Conservation (phyloP, 2,113 vertebrate genomes). For the Anguilla japonica region DNA sequence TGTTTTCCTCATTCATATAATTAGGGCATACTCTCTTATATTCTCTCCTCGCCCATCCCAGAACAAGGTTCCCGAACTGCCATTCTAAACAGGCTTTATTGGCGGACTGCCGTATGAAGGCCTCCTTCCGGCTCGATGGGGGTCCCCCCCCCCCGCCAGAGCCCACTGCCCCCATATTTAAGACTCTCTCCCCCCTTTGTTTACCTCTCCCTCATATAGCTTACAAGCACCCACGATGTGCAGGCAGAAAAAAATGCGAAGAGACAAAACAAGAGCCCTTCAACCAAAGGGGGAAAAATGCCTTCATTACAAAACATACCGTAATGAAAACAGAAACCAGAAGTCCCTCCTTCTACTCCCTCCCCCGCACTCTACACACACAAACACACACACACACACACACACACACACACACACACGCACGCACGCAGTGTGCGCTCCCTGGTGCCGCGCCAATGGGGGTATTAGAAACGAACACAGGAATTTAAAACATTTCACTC, state of each 20-base stretch:
- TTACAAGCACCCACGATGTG: neutral
- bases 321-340: neutral
- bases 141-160: neutral
- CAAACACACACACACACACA: constrained; percentile 39
- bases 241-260: neutral
- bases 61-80: constrained; percentile 25
- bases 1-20: too few relatives aligned
- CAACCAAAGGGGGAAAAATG: neutral
- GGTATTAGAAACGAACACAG: constrained; percentile 51
- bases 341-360: constrained; percentile 30
- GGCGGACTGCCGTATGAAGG: neutral
- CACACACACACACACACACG: constrained; percentile 40
- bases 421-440: constrained; percentile 39
- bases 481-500: constrained; percentile 64
- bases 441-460: constrained; percentile 35
- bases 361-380: constrained; percentile 29
- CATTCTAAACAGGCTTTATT: constrained; percentile 13
- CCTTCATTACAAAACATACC: constrained; percentile 10
- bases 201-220: neutral
- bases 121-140: neutral
- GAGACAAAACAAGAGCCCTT: constrained; percentile 8
- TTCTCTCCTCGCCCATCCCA: neutral
- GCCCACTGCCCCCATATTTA: neutral
- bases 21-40: too few relatives aligned
- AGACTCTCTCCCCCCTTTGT: neutral